Percentiles rank a stretch among this genome's conserved stretches.
Evolutionary conservation across 2,797 vertebrate genomes (phyloP).

Genomic region (Cossypha niveicapilla): DNA sequence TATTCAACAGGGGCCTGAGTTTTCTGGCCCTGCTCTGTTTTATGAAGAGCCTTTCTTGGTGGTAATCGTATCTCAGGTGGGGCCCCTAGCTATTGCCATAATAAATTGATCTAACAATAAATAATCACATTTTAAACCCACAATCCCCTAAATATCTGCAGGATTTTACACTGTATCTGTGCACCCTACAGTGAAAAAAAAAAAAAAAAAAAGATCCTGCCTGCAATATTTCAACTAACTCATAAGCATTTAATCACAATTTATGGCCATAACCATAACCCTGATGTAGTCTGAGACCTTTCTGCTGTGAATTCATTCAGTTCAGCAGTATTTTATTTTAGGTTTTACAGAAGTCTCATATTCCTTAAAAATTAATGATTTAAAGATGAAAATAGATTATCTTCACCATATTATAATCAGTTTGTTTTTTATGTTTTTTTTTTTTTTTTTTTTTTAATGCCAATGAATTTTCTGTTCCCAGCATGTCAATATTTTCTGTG

Average conservation of each 20-base stretch:
- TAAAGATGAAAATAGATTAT: neutral
- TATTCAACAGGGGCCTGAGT: neutral
- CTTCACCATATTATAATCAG: neutral
- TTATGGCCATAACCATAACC: neutral
- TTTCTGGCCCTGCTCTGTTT: neutral
- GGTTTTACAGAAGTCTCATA: neutral
- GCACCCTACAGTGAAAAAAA: neutral
- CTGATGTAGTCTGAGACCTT: neutral
- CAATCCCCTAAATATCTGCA: neutral
- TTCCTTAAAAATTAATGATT: neutral
- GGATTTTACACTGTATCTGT: neutral
- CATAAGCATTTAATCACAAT: constrained; percentile 1
- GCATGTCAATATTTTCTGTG: neutral
- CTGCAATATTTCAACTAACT: constrained; percentile 10
- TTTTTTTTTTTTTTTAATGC: neutral
- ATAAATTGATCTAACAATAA: neutral
- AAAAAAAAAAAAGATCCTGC: neutral
- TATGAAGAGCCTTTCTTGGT: neutral
- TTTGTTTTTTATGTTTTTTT: neutral
- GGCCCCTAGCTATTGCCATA: neutral
- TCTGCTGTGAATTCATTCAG: constrained; percentile 25
- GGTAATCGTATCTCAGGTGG: neutral
- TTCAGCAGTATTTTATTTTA: neutral
- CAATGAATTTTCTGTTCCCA: neutral
- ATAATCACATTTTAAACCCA: neutral